phyloP scores from a whole-genome alignment of 2,888 invertebrate genomes.

The Ptilodon capucinus region DNA sequence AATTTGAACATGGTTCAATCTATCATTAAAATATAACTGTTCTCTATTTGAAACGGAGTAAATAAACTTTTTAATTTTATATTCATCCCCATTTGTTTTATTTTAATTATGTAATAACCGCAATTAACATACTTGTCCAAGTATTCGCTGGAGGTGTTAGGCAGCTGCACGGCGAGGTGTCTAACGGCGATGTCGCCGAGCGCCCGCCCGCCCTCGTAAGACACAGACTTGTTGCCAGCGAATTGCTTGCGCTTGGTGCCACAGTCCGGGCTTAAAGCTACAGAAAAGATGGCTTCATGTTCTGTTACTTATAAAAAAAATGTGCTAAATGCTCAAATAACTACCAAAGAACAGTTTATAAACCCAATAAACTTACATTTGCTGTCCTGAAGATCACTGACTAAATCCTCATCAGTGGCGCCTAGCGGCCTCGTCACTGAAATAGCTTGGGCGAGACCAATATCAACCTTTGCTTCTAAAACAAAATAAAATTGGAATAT shows the following conservation, averaged over 20 bases:
- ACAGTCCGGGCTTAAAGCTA: slow-evolving; percentile 53
- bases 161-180: slow-evolving; percentile 62
- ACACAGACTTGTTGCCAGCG: slow-evolving; percentile 44
- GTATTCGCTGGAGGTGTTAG: slow-evolving; percentile 45
- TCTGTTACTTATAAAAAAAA: too few relatives aligned
- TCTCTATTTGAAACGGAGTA: too few relatives aligned
- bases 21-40: too few relatives aligned
- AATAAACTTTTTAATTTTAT: too few relatives aligned
- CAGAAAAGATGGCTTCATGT: slow-evolving; percentile 10
- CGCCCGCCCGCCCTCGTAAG: slow-evolving; percentile 43
- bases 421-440: slow-evolving; percentile 52
- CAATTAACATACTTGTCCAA: slow-evolving; percentile 47
- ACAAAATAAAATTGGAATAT: slow-evolving; percentile 7
- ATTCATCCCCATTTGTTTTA: too few relatives aligned
- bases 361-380: slow-evolving; percentile 43
- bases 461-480: slow-evolving; percentile 46
- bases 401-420: slow-evolving; percentile 27
- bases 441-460: slow-evolving; percentile 52
- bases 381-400: slow-evolving; percentile 16
- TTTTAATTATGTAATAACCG: too few relatives aligned
- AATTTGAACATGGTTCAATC: too few relatives aligned
- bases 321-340: too few relatives aligned
- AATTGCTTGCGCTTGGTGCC: slow-evolving; percentile 43
- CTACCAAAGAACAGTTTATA: too few relatives aligned
- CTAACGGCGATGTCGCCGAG: slow-evolving; percentile 56